Evolutionary conservation across 2,888 invertebrate genomes (phyloP), one percentile per base, ranked within the genome.

Genomic region (Caenorhabditis sp.): DNA sequence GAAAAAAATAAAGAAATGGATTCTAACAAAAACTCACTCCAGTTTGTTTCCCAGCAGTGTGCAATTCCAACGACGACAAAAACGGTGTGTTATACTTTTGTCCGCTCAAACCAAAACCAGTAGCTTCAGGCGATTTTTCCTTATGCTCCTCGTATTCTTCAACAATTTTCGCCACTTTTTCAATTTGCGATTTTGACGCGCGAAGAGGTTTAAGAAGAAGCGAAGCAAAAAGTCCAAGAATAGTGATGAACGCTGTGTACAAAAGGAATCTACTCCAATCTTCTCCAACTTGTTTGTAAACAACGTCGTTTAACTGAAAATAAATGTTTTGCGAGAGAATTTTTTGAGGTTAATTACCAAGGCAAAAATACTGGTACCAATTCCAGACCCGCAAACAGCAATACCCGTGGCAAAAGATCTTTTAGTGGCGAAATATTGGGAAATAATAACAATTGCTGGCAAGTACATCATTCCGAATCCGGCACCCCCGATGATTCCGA

Each of bases 381-480:
- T 92, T 17, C 97, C 97, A 0, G 96, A 95, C 1, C 97, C 97
- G 87, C 95, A 95, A 3, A 95, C 95, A 0, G 95, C 95, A 69
- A 95, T 93, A 17, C 95, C 97, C 14, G 86, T 99, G 3, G 99
- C 97, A 82, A 97, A 91, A 31, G 97, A 94, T 68, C 97, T 91
- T 84, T 92, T 92, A 83, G 93, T 93, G 88, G 97, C 95, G 88
- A 99, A 99, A 91, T 97, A 99, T 81, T 93, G 94, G 0, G 95
- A 95, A 36, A 99, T 97, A 88, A 94, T 94, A 63, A 99, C 97
- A 81, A 99, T 97, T 59, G 97, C 96, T 0, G 99, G 97, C 65
- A 99, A 91, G 88, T 97, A 99, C 87, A 99, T 95, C 77, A 99
- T 91, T 0, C 97, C 97, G 84, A 97, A 94, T 24, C 97, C 97